Evolutionary conservation across 2,113 vertebrate species (phyloP).

Genomic region (Heterotis niloticus): DNA sequence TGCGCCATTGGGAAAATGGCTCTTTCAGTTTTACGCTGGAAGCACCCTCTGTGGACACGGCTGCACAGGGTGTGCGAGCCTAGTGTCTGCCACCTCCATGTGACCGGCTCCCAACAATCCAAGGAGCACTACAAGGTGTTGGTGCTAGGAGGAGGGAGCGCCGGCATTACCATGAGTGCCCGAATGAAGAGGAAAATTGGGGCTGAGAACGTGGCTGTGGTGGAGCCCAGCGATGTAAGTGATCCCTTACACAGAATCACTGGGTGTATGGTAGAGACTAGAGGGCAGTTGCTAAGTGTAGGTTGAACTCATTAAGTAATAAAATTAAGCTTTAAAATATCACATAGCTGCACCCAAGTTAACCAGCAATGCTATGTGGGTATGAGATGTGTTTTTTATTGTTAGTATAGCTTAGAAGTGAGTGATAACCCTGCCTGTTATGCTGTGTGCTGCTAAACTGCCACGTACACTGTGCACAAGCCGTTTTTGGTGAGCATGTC

Average conservation of each 20-base stretch:
- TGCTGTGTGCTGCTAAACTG: too few species aligned
- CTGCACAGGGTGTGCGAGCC: background rate
- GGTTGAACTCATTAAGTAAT: too few species aligned
- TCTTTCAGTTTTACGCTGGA: background rate
- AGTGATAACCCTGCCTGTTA: too few species aligned
- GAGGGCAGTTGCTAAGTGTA: too few species aligned
- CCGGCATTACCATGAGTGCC: slow-evolving; percentile 87
- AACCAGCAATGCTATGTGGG: too few species aligned
- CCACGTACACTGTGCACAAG: too few species aligned
- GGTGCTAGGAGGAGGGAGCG: slow-evolving; percentile 84
- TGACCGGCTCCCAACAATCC: slow-evolving; percentile 50
- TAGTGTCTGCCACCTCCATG: slow-evolving; percentile 45
- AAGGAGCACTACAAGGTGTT: slow-evolving; percentile 83
- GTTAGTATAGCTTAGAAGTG: too few species aligned
- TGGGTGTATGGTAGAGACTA: too few species aligned
- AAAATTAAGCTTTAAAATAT: too few species aligned
- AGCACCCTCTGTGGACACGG: background rate
- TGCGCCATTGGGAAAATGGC: background rate
- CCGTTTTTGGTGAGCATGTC: too few species aligned
- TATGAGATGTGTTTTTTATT: too few species aligned
- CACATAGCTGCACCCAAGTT: too few species aligned
- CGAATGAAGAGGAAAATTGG: slow-evolving; percentile 88
- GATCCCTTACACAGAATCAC: background rate
- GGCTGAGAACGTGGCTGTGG: slow-evolving; percentile 79
- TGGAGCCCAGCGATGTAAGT: slow-evolving; percentile 86